Evolutionary conservation across 2,797 vertebrate genomes (phyloP).

Genomic region (Acipenser transmontanus): DNA sequence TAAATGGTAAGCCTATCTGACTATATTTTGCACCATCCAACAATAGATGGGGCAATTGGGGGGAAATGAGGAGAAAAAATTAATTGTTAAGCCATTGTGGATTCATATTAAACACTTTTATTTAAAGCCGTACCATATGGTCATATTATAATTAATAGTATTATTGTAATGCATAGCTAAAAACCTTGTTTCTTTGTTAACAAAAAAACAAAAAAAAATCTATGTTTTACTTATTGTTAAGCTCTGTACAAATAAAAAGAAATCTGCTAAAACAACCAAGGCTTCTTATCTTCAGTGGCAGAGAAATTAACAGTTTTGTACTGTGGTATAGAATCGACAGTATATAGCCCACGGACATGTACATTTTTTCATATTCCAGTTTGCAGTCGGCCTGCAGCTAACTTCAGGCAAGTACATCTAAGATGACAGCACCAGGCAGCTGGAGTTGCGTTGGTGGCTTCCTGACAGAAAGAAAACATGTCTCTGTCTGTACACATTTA

Average conservation of each 20-base stretch:
- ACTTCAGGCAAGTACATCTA: constrained; percentile 17
- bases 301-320: background rate
- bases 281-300: constrained; percentile 18
- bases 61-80: no score
- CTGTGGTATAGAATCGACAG: constrained; percentile 2
- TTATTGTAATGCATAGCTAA: no score
- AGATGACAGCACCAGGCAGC: constrained; percentile 28
- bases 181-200: constrained; percentile 12
- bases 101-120: no score
- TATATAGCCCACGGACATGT: constrained; percentile 22
- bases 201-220: background rate
- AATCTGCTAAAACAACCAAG: constrained; percentile 9
- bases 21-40: no score
- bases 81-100: no score
- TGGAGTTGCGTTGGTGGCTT: constrained; percentile 24
- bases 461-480: constrained; percentile 37
- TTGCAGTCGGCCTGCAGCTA: constrained; percentile 19
- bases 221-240: no score
- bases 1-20: no score
- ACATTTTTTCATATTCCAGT: constrained; percentile 34
- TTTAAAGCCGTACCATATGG: no score
- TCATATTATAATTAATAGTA: no score
- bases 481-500: constrained; percentile 21
- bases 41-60: no score
- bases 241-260: background rate